Percentiles rank a stretch among this genome's conserved stretches.
These are phyloP conservation scores for Eptesicus fuscus DNA, from an alignment of 2,113 vertebrate genomes.

Conservation along the genomic window DNA sequence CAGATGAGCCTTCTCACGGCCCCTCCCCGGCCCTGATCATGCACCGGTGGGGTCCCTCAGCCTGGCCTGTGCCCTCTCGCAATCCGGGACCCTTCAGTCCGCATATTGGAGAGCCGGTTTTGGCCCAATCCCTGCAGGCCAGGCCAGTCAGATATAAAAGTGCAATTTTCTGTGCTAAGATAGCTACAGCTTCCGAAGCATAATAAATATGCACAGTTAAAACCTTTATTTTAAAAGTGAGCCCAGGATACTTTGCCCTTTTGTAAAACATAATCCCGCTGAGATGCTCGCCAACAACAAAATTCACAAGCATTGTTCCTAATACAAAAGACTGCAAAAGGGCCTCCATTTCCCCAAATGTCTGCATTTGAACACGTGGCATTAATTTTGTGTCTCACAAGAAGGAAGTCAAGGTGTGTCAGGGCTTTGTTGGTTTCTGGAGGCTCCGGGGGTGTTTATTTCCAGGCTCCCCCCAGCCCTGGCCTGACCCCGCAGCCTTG, in stretches of 20 bases:
- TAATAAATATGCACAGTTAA: background rate
- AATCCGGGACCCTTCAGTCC: no score
- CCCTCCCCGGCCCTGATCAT: no score
- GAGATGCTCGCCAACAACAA: rapidly evolving
- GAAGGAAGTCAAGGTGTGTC: rapidly evolving
- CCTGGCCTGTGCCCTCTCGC: no score
- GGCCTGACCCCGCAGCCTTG: rapidly evolving
- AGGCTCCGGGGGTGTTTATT: rapidly evolving
- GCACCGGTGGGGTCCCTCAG: no score
- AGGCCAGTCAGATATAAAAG: background rate
- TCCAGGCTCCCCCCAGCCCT: rapidly evolving
- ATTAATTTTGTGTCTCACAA: no score
- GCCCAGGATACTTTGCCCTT: rapidly evolving
- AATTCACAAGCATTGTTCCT: rapidly evolving
- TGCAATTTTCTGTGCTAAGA: background rate
- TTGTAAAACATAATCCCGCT: rapidly evolving
- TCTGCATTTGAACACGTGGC: background rate
- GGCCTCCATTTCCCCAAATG: no score
- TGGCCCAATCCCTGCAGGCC: no score
- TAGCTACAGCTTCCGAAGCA: background rate
- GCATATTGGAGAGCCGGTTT: no score
- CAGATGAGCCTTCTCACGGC: no score
- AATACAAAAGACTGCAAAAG: background rate
- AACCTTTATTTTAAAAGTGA: background rate
- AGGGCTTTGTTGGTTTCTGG: rapidly evolving